Percentiles rank a stretch among this genome's conserved stretches.
phyloP scores from a whole-genome alignment of 1,140 invertebrate species.

The Neodiprion lecontei region DNA sequence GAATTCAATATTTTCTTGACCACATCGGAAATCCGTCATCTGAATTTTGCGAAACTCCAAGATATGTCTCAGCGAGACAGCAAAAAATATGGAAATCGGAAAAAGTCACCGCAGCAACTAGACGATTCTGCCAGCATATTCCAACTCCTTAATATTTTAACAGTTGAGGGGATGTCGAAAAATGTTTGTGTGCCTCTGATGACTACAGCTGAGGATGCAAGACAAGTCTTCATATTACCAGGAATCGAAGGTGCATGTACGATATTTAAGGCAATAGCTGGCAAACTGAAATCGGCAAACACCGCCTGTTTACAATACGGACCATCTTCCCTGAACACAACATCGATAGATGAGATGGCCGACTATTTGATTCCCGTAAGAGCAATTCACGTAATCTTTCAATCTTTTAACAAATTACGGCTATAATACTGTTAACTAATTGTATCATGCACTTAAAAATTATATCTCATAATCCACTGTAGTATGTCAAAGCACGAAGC shows the following conservation, averaged over 20 bases:
- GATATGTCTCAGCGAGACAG: conserved; percentile 49
- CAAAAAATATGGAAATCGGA: conserved; percentile 32
- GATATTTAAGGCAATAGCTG: conserved; percentile 66
- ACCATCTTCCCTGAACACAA: conserved; percentile 49
- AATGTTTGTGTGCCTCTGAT: conserved; percentile 46
- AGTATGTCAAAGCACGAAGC: conserved; percentile 45
- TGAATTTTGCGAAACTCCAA: conserved; percentile 66
- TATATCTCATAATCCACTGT: not conserved
- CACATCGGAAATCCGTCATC: conserved; percentile 72
- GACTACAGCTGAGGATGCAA: conserved; percentile 41
- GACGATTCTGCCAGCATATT: conserved; percentile 44
- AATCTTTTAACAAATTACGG: not conserved
- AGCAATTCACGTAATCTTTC: not conserved
- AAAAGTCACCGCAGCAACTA: not conserved
- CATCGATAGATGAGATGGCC: conserved; percentile 48
- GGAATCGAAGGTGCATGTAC: conserved; percentile 79
- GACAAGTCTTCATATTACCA: conserved; percentile 63
- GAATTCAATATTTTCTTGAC: conserved; percentile 75
- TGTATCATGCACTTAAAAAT: conserved; percentile 11
- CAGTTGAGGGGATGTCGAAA: conserved; percentile 31
- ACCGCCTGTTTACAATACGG: conserved; percentile 71
- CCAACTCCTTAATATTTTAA: conserved; percentile 45
- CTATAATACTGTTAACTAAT: not conserved
- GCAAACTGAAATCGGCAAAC: conserved; percentile 67
- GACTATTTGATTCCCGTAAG: conserved; percentile 54